A percentile compares a stretch with the other conserved stretches of the same genome.
phyloP scores from a whole-genome alignment of 2,113 vertebrate genomes.

The Peucedramus taeniatus region DNA sequence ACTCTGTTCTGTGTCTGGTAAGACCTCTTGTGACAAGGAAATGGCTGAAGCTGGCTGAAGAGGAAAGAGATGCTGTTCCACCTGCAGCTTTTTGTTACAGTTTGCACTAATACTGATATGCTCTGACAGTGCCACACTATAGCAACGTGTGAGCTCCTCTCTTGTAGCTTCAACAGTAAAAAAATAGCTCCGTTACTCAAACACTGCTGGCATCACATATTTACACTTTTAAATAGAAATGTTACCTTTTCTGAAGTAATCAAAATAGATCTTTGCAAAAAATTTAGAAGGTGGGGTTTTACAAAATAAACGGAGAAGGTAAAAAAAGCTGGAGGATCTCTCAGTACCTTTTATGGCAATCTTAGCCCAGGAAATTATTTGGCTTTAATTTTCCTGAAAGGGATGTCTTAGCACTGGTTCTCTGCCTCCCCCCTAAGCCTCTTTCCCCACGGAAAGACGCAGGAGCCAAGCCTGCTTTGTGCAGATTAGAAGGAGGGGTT shows the following conservation, averaged over 20 bases:
- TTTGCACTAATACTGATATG: conserved; percentile 44
- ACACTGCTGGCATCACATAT: conserved; percentile 68
- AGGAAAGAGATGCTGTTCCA: conserved; percentile 28
- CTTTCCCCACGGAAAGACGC: not conserved
- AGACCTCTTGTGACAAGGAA: conserved; percentile 48
- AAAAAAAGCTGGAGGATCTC: conserved; percentile 64
- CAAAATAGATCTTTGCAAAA: conserved; percentile 81
- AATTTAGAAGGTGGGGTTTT: conserved; percentile 69
- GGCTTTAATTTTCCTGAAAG: conserved; percentile 46
- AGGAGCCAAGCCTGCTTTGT: conserved; percentile 2
- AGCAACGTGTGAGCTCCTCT: conserved; percentile 25
- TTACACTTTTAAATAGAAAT: conserved; percentile 80
- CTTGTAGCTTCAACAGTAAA: conserved; percentile 41
- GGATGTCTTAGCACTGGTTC: not conserved
- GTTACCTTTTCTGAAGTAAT: conserved; percentile 70
- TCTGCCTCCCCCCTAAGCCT: conserved; percentile 4
- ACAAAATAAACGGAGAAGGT: conserved; percentile 65
- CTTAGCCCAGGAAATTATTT: conserved; percentile 15
- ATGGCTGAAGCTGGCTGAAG: conserved; percentile 38
- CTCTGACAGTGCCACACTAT: conserved; percentile 19
- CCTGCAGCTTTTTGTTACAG: not conserved
- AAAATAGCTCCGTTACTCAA: conserved; percentile 69
- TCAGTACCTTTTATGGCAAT: conserved; percentile 60
- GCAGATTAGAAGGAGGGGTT: not conserved
- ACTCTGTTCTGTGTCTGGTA: conserved; percentile 20